Base-by-base conservation (phyloP, 1,140 invertebrate species). In the Aricia agestis region DNA sequence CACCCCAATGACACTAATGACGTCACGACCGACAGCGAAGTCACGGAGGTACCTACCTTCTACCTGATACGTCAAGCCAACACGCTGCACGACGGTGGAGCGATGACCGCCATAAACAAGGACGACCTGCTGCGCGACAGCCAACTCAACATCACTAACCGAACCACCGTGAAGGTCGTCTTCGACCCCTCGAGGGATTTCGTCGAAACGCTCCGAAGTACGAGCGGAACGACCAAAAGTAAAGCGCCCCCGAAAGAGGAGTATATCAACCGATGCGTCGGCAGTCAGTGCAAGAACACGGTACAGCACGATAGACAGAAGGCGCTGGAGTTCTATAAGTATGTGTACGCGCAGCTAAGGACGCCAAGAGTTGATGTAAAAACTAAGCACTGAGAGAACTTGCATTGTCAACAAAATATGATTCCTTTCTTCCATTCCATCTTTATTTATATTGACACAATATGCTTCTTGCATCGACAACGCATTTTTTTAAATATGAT, bases 261-360 rank as follows among this genome's bases (percentile, higher is more conserved):
- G 70, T 86, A 85, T 66, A 70, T 80, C 2, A 88, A 81, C 59
- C 77, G 75, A 6, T 89, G 86, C 68, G 76, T 85, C 0, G 87
- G 85, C 1, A 67, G 72, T 10, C 81, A 86, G 9, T 89, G 87
- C 67, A 81, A 82, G 17, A 88, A 84, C 59, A 85, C 77, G 32
- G 79, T 82, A 1, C 82, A 79, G 3, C 85, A 92, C 66, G 89
- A 92, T 70, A 85, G 78, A 45, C 87, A 90, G 66, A 91, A 87
- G 74, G 91, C 91, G 6, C 77, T 92, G 57, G 88, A 92, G 76
- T 92, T 92, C 76, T 92, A 92, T 71, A 92, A 91, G 81, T 91
- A 90, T 74, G 83, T 92, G 19, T 91, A 89, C 77, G 86, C 87
- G 0, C 90, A 92, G 65, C 67, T 92, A 18, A 77, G 86, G 7